A percentile compares a stretch with the other conserved stretches of the same genome.
phyloP scores from a whole-genome alignment of 2,888 invertebrate genomes.

The Hermaeophaga mercurialis region DNA sequence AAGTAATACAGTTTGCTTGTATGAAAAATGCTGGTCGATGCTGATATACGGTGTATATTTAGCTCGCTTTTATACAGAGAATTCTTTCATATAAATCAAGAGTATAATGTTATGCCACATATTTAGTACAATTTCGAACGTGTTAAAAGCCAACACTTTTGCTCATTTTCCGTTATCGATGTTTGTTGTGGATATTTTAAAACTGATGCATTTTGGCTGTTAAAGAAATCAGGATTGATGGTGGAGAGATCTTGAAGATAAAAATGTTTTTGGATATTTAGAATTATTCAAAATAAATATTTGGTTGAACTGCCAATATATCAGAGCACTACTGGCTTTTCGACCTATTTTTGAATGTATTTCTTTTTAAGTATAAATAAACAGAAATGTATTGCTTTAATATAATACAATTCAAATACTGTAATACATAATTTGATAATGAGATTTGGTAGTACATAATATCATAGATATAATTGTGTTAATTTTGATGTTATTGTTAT shows the following conservation, averaged over 20 bases:
- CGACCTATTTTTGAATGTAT: too few relatives aligned
- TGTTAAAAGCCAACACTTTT: constrained; percentile 20
- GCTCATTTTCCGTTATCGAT: constrained; percentile 15
- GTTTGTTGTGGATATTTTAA: constrained; percentile 3
- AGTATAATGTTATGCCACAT: constrained; percentile 23
- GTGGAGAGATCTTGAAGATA: not conserved
- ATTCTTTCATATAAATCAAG: constrained; percentile 34
- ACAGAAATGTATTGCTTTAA: too few relatives aligned
- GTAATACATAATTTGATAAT: too few relatives aligned
- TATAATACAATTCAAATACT: too few relatives aligned
- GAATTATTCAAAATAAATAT: too few relatives aligned
- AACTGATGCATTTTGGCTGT: constrained; percentile 6
- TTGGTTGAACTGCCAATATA: too few relatives aligned
- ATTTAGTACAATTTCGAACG: constrained; percentile 27
- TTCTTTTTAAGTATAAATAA: too few relatives aligned
- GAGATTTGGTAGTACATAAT: too few relatives aligned
- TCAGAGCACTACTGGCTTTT: too few relatives aligned
- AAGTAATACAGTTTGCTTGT: constrained; percentile 34
- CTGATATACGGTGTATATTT: constrained; percentile 29
- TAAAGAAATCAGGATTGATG: not conserved
- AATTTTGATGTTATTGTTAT: too few relatives aligned
- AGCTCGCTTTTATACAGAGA: constrained; percentile 33
- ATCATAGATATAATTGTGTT: too few relatives aligned
- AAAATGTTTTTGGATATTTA: too few relatives aligned
- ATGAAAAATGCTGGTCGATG: constrained; percentile 36